Conservation (phyloP, 2,113 vertebrate species). For the Myocastor coypus region DNA sequence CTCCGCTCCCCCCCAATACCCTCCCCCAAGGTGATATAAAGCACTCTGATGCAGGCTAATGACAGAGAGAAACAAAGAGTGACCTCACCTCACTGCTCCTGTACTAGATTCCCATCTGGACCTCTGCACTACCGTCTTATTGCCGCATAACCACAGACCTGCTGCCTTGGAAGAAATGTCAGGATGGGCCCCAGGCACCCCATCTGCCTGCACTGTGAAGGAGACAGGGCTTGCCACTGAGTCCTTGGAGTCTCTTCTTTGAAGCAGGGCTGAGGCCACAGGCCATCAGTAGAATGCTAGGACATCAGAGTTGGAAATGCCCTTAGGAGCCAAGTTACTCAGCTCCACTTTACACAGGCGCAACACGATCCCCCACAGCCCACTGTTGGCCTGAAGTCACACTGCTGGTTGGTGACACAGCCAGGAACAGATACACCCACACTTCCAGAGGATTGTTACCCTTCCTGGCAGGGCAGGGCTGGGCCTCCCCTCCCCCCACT, state of each 20-base stretch:
- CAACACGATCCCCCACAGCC: not conserved
- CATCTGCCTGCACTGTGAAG: not conserved
- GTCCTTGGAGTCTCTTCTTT: not conserved
- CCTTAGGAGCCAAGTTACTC: not conserved
- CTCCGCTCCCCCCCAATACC: not conserved
- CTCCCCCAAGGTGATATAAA: not conserved
- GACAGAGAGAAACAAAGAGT: not conserved
- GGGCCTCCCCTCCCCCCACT: not conserved
- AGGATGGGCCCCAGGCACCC: not conserved
- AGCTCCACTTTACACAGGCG: not conserved
- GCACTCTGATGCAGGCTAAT: not conserved
- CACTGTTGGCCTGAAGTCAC: not conserved
- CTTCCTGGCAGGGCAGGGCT: not conserved
- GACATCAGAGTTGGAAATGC: not conserved
- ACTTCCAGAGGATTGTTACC: not conserved
- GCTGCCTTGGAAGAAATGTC: not conserved
- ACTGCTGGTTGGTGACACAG: not conserved
- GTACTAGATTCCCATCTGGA: too few relatives aligned
- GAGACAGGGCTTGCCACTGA: not conserved
- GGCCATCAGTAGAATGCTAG: not conserved
- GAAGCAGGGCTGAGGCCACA: not conserved
- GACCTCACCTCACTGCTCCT: not conserved
- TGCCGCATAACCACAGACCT: not conserved
- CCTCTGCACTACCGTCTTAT: not conserved
- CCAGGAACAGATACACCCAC: not conserved